Percentiles rank a stretch among this genome's conserved stretches.
These are phyloP conservation scores for Criorhina ranunculi DNA, from an alignment of 2,888 invertebrate species.

Conservation along the genomic window DNA sequence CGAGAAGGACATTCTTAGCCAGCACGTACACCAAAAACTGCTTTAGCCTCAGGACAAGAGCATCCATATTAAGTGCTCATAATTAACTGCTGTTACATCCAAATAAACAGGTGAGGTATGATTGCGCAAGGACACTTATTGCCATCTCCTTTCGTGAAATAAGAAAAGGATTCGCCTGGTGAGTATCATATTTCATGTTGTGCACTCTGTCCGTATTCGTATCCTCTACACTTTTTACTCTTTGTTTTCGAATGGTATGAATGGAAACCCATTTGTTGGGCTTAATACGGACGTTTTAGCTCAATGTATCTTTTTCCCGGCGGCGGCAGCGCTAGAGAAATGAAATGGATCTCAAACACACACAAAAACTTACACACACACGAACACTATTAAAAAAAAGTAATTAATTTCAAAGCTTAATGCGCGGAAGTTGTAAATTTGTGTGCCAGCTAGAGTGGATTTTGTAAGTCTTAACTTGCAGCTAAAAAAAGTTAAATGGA, in stretches of 20 bases:
- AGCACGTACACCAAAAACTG: conserved; percentile 36
- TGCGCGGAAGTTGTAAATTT: conserved; percentile 39
- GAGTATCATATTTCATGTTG: conserved; percentile 35
- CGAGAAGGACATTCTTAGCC: conserved; percentile 9
- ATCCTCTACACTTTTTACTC: background rate
- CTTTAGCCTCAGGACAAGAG: conserved; percentile 41
- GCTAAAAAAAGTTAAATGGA: background rate
- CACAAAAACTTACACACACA: too few species aligned
- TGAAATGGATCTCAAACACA: conserved; percentile 6
- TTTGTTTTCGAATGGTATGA: conserved; percentile 28
- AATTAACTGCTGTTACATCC: conserved; percentile 45
- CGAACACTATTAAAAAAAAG: conserved; percentile 23
- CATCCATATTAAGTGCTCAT: conserved; percentile 45
- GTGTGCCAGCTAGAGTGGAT: conserved; percentile 9
- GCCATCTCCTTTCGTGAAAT: background rate
- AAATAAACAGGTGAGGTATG: conserved; percentile 46
- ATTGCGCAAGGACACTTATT: conserved; percentile 25
- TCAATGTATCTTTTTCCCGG: background rate
- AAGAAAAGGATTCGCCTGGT: background rate
- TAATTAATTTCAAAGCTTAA: conserved; percentile 46
- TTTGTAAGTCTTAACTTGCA: background rate
- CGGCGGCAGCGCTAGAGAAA: background rate
- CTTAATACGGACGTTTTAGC: conserved; percentile 14
- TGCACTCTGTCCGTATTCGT: conserved; percentile 1
- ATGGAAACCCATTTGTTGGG: conserved; percentile 45